Percentiles rank a stretch among this genome's conserved stretches.
These are phyloP conservation scores for Sarcophaga variegata DNA, from an alignment of 2,888 invertebrate genomes.

Conservation along the genomic window DNA sequence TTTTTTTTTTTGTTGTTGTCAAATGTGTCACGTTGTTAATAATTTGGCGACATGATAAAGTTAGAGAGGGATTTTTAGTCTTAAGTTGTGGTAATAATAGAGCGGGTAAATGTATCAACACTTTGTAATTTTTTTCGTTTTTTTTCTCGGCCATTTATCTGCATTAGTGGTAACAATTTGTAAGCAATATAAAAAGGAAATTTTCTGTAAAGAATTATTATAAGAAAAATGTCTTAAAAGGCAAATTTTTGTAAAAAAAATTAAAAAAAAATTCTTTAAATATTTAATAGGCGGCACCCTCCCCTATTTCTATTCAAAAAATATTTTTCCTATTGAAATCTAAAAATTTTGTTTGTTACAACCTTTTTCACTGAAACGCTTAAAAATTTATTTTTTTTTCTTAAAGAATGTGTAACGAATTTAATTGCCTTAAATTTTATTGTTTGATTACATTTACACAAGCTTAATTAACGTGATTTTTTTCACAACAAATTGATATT, in stretches of 20 bases:
- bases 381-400: background rate
- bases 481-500: constrained; percentile 39
- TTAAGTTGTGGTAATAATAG: background rate
- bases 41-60: constrained; percentile 15
- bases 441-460: constrained; percentile 21
- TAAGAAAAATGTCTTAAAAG: background rate
- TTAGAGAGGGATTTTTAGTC: constrained; percentile 4
- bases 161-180: constrained; percentile 39
- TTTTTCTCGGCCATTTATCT: constrained; percentile 39
- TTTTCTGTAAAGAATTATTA: background rate
- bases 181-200: background rate
- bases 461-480: constrained; percentile 57
- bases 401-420: too few relatives aligned
- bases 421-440: constrained; percentile 42
- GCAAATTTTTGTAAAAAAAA: too few relatives aligned
- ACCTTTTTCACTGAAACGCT: background rate
- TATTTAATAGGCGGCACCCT: too few relatives aligned
- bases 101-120: constrained; percentile 40
- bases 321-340: background rate
- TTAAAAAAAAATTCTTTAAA: too few relatives aligned
- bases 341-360: background rate
- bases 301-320: background rate
- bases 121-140: constrained; percentile 25
- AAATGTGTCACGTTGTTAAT: constrained; percentile 55
- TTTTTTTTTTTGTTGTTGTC: background rate